Evolutionary conservation across 2,113 vertebrate species (phyloP), one percentile per base, ranked within the genome.

Genomic region (Corapipo altera): DNA sequence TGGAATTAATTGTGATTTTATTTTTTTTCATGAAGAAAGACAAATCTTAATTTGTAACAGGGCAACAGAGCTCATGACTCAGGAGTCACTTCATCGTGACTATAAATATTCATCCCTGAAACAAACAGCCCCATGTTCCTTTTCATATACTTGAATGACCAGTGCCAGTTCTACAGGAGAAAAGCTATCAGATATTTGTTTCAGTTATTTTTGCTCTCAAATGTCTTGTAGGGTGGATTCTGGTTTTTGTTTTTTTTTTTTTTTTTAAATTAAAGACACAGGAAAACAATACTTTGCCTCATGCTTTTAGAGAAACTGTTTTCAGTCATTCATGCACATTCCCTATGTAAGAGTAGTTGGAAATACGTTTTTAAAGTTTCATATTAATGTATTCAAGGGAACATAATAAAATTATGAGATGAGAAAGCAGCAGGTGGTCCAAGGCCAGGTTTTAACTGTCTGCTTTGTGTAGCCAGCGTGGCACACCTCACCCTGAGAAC

Each of bases 71-170:
- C 92, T 83, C 69, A 81, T 93, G 91, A 86, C 83, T 96, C 76
- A 69, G 85, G 76, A 96, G 46, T 84, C 82, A 93, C 44, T 90
- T 95, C 70, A 86, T 86, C 65, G 21, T 85, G 44, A 69, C 92
- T 95, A 69, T 88, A 97, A 96, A 94, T 81, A 88, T 37, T 92
- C 82, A 66, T 57, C 79, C 69, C 41, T 89, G 83, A 95, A 84
- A 93, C 59, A 88, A 94, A 93, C 66, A 88, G 70, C 65, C 83
- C 88, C 76, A 23, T 33, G 69, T 84, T 94, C 52, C 48, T 94
- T 92, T 78, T 78, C 44, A 35, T 69, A 35, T 67, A 59, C 28
- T 65, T 85, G 66, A 65, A 67, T 75, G 82, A 51, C 65, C 44
- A 44, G 51, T 89, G 65, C 70, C 79, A 82, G 1, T 70, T 91